Conservation (phyloP, 2,888 invertebrate species). For the Pemphredon lugubris region DNA sequence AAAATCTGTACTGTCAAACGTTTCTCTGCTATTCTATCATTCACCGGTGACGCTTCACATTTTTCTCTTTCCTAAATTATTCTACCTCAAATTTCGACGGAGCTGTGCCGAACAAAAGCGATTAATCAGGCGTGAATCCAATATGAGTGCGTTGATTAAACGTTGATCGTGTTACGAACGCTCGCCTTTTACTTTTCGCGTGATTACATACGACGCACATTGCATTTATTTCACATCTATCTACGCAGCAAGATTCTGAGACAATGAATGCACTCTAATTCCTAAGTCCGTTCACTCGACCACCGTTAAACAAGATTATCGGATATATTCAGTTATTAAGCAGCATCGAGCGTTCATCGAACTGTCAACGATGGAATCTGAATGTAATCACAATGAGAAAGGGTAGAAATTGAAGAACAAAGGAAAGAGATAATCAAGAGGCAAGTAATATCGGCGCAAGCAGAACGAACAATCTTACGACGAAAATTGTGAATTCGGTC, state of each 20-base stretch:
- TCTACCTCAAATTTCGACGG: conserved; percentile 71
- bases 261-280: background rate
- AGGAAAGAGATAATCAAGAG: background rate
- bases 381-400: background rate
- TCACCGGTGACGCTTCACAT: conserved; percentile 58
- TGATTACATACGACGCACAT: conserved; percentile 24
- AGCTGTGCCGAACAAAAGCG: conserved; percentile 33
- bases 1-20: conserved; percentile 67
- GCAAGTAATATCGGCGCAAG: background rate
- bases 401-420: background rate
- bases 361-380: background rate
- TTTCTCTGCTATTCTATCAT: conserved; percentile 66
- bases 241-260: background rate
- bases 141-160: conserved; percentile 12
- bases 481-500: conserved; percentile 18
- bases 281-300: background rate
- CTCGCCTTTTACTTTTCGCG: conserved; percentile 8
- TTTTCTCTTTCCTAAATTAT: conserved; percentile 67
- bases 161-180: conserved; percentile 11
- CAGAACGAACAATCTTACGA: conserved; percentile 5
- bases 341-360: too few relatives aligned
- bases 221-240: background rate
- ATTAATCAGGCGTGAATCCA: conserved; percentile 18
- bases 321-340: too few relatives aligned
- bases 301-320: too few relatives aligned